Conservation (phyloP, 1,140 invertebrate species). For the Pogonomyrmex barbatus region DNA sequence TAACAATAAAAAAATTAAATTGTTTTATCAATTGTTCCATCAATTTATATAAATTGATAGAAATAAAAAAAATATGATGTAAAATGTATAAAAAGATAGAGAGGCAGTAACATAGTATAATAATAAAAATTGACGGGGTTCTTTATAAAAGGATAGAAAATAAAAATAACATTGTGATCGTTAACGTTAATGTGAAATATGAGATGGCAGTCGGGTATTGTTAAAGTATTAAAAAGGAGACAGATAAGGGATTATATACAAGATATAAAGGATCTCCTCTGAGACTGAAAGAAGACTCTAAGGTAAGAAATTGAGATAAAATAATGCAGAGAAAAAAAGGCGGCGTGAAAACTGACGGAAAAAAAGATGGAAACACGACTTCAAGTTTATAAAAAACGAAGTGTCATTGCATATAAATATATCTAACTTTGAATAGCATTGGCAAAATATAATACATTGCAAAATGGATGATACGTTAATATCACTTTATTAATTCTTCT, state of each 20-base stretch:
- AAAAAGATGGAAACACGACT: slow-evolving; percentile 26
- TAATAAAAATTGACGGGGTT: slow-evolving; percentile 7
- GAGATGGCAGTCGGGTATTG: slow-evolving; percentile 47
- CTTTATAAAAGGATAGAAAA: slow-evolving; percentile 1
- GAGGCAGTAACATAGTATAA: background rate
- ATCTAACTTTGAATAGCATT: background rate
- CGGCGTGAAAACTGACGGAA: slow-evolving; percentile 44
- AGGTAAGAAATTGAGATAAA: slow-evolving; percentile 49
- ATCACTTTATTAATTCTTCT: background rate
- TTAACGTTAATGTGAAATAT: slow-evolving; percentile 47
- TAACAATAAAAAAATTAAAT: background rate
- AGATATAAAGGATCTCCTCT: slow-evolving; percentile 40
- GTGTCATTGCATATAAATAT: background rate
- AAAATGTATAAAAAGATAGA: background rate
- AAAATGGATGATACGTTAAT: slow-evolving; percentile 22
- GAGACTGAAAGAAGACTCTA: slow-evolving; percentile 42
- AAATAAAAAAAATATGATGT: background rate
- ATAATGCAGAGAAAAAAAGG: slow-evolving; percentile 38
- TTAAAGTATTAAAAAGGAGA: slow-evolving; percentile 43
- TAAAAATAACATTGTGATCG: slow-evolving; percentile 18
- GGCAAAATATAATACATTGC: background rate
- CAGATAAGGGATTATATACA: slow-evolving; percentile 42
- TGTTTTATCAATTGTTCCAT: background rate
- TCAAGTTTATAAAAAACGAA: slow-evolving; percentile 20
- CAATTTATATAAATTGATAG: background rate